Evolutionary conservation across 1,140 invertebrate species (phyloP), one percentile per base, ranked within the genome.

Genomic region (Proales similis): DNA sequence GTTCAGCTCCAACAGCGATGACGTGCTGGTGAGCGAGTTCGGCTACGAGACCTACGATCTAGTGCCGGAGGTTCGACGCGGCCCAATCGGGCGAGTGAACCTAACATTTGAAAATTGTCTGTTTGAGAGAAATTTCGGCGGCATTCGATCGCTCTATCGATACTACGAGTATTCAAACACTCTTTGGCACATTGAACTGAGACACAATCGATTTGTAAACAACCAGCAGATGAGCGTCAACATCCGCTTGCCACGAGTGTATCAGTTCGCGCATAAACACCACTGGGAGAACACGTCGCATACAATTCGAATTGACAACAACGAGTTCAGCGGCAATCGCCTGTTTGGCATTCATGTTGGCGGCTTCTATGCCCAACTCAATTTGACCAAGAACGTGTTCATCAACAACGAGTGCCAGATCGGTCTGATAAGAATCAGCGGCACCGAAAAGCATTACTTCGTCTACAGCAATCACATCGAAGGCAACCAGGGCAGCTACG

Each of bases 391-490:
- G 60, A 95, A 91, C 71, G 77, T 81, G 7, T 94, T 97, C 70
- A 80, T 82, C 1, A 83, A 86, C 30, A 99, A 98, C 70, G 75
- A 76, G 4, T 95, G 90, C 68, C 82, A 83, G 57, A 79, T 74
- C n/a, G 88, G 93, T 0, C 73, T 98, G 12, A 79, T 98, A 2
- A 82, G 84, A 0, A 78, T 98, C 3, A 79, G 82, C 53, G 94
- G 95, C 12, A 98, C 96, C 90, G 95, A 99, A 74, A 99, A 99
- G 75, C 84, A 86, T 67, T 80, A 96, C 74, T 78, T 82, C 24
- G 84, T 81, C 72, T 82, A 68, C 82, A 85, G 77, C 71, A 85
- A 86, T 69, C 65, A 68, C 48, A 86, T 98, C 33, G 80, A 83
- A 65, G 77, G 80, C 19, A 99, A 99, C 70, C 82, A 78, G 45